Evolutionary conservation across 2,113 vertebrate species (phyloP).

Genomic region (Proteles cristata): DNA sequence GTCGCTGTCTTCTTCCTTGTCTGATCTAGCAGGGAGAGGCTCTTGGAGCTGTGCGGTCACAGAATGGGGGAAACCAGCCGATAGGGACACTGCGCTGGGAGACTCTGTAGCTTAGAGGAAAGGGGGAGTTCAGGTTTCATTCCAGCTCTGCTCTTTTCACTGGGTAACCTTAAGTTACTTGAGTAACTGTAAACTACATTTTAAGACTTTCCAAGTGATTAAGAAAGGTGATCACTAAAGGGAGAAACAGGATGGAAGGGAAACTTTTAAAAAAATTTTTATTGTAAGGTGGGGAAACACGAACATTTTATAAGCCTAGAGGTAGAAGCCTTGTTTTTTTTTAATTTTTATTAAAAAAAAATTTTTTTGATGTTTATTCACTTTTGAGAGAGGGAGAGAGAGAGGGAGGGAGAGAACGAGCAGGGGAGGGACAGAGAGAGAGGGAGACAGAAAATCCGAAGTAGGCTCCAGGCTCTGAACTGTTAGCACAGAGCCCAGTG

Average conservation of each 20-base stretch:
- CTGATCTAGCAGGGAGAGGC: not conserved
- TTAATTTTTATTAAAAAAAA: no score
- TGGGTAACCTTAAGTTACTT: not conserved
- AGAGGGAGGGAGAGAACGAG: no score
- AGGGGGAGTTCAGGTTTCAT: not conserved
- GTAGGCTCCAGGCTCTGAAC: no score
- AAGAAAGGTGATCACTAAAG: not conserved
- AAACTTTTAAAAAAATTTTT: constrained; percentile 21
- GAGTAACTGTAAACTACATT: constrained; percentile 35
- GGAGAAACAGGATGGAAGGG: not conserved
- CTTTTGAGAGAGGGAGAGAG: no score
- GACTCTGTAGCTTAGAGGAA: not conserved
- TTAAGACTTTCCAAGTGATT: constrained; percentile 15
- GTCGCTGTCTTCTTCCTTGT: not conserved
- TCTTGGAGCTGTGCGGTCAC: not conserved
- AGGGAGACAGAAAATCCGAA: no score
- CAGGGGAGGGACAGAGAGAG: no score
- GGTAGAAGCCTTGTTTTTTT: constrained; percentile 16
- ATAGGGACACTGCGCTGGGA: not conserved
- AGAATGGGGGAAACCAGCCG: not conserved
- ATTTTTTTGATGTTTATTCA: no score
- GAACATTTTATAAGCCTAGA: constrained; percentile 24
- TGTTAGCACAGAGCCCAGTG: no score
- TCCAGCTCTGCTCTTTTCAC: not conserved
- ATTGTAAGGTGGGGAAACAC: constrained; percentile 40